Conservation (phyloP, 2,797 vertebrate genomes). For the Pipistrellus nathusii region DNA sequence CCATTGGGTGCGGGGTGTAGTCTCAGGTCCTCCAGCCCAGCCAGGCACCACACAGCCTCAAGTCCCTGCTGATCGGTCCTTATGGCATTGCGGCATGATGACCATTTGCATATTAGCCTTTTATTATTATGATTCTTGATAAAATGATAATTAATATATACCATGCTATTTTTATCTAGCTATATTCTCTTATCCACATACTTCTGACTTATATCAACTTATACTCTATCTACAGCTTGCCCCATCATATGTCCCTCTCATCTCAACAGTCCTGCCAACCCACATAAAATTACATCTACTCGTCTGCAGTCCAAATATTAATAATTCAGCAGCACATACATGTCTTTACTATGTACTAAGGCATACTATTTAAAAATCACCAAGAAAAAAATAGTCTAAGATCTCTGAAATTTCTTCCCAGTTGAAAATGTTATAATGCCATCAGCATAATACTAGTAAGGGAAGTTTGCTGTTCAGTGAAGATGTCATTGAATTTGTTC, state of each 20-base stretch:
- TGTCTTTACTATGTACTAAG: background rate
- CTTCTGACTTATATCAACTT: background rate
- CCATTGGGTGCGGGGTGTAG: too few species aligned
- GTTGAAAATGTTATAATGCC: background rate
- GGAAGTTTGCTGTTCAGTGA: constrained; percentile 44
- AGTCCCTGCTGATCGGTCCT: too few species aligned
- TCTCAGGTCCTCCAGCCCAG: too few species aligned
- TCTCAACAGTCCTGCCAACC: background rate
- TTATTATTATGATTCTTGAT: background rate
- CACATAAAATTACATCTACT: background rate
- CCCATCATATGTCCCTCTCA: background rate
- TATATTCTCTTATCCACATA: background rate
- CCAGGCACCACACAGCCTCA: too few species aligned
- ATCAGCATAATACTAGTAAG: constrained; percentile 33
- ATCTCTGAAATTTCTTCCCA: constrained; percentile 15
- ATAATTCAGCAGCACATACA: too few species aligned
- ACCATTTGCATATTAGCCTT: too few species aligned
- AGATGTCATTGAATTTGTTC: constrained; percentile 34
- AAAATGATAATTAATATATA: background rate
- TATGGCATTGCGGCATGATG: too few species aligned
- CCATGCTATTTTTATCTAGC: background rate
- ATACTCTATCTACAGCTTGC: background rate
- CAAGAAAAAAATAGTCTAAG: background rate
- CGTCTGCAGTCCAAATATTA: background rate
- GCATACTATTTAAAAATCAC: background rate